Evolutionary conservation across 2,888 invertebrate genomes (phyloP), one percentile per base, ranked within the genome.

Genomic region (Caenorhabditis wallacei): DNA sequence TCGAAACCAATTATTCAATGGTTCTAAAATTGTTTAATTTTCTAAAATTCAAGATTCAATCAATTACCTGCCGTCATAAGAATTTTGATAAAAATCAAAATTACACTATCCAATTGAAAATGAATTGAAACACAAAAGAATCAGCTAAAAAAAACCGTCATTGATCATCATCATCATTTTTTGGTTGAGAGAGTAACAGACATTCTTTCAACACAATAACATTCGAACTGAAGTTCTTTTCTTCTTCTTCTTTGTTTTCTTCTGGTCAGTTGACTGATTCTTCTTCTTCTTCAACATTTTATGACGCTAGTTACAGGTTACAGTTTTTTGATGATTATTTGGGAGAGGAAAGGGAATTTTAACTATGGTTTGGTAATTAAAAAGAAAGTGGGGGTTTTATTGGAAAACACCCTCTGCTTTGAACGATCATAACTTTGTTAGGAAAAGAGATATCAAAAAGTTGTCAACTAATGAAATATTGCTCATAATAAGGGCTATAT

Each of bases 191-290:
- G 54, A 57, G 20, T 43, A 30, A 30, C 30, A 8, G 8, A 3
- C 8, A 30, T 30, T 30, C 30, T 3, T 5, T 8, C 18, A 24
- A 61, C 22, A 59, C 24, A 43, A 61, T 26, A 46, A 46, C 61
- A 61, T 46, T 46, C 40, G 59, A 40, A 61, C 61, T 24, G 43
- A n/a, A 61, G 61, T 61, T 61, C 61, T 61, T 61, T 22, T 59
- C 40, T 40, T 20, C 35, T 30, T 8, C 30, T 22, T 53, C 61
- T 61, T 61, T 61, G 43, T 61, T 61, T 46, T 22, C 40, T 37
- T 18, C 37, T 24, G 61, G 61, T 61, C 61, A 61, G 43, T 46
- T 61, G 61, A 61, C 61, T 40, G 61, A 46, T 61, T 61, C 61
- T 16, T 43, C 40, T 43, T 24, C 46, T 43, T 20, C 37, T 37